phyloP scores from a whole-genome alignment of 2,113 vertebrate species.

The Leucopsar rothschildi region DNA sequence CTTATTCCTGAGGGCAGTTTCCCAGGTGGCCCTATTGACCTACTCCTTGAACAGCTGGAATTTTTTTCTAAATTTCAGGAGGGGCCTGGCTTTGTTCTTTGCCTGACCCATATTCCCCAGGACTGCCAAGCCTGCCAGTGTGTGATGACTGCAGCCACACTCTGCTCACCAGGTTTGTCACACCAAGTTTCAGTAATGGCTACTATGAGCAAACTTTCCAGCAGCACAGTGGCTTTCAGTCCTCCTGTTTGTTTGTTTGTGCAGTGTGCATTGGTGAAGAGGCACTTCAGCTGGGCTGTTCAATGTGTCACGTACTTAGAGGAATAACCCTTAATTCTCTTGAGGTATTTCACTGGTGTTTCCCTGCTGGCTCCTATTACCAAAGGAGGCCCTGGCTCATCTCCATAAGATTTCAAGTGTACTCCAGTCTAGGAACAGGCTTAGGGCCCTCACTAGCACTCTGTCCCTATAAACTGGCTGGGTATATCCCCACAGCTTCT shows the following conservation, averaged over 20 bases:
- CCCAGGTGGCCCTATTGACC: background rate
- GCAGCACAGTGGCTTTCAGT: background rate
- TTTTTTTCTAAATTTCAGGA: no score
- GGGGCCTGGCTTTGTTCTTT: background rate
- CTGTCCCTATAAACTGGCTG: background rate
- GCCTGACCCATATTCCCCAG: background rate
- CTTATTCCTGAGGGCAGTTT: background rate
- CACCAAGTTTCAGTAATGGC: background rate
- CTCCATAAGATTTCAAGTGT: background rate
- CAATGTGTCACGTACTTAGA: background rate
- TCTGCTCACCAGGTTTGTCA: accelerated
- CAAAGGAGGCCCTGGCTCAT: background rate
- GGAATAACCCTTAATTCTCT: background rate
- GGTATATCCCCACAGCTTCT: background rate
- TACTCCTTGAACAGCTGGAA: background rate
- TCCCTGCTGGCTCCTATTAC: background rate
- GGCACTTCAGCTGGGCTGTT: background rate
- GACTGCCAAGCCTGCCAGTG: background rate
- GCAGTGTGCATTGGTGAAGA: background rate
- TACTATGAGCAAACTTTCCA: background rate
- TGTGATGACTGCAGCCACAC: background rate
- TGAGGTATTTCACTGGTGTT: background rate
- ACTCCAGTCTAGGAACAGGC: background rate
- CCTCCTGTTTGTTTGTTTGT: background rate
- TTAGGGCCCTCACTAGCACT: background rate